These are phyloP conservation scores for Mungos mungo DNA, from an alignment of 2,113 vertebrate genomes.

Conservation along the genomic window DNA sequence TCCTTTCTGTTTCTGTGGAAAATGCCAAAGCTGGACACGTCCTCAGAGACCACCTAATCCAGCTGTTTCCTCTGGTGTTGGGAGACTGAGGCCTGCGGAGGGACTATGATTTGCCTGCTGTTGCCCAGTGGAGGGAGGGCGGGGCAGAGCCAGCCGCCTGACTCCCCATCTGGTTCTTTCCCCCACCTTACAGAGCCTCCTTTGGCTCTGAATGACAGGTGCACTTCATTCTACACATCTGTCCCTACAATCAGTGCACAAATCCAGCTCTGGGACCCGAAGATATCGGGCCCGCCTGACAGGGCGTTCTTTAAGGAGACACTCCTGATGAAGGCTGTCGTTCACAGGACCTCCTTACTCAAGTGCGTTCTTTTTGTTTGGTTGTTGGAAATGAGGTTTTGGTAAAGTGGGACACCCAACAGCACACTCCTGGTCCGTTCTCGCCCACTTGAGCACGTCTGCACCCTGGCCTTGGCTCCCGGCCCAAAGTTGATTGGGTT, in stretches of 20 bases:
- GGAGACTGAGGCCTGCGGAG: background rate
- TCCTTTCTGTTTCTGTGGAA: background rate
- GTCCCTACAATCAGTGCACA: background rate
- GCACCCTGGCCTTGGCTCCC: background rate
- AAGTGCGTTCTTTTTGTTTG: background rate
- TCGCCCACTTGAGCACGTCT: background rate
- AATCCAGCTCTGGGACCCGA: background rate
- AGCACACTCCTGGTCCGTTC: background rate
- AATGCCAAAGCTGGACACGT: background rate
- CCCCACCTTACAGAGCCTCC: background rate
- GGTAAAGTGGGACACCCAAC: background rate
- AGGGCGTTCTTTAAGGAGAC: background rate
- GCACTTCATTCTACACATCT: too few species aligned
- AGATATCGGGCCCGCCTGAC: rapidly evolving
- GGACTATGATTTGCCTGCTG: background rate
- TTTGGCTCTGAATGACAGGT: background rate
- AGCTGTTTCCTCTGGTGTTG: background rate
- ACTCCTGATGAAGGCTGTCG: background rate
- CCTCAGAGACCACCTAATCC: background rate
- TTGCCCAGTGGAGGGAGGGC: rapidly evolving
- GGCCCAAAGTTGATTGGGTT: background rate
- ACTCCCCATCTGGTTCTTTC: background rate
- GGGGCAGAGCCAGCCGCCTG: background rate
- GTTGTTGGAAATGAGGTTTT: background rate
- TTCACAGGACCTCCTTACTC: background rate